Evolutionary conservation across 2,888 invertebrate species (phyloP), one percentile per base, ranked within the genome.

Genomic region (Volucella inanis): DNA sequence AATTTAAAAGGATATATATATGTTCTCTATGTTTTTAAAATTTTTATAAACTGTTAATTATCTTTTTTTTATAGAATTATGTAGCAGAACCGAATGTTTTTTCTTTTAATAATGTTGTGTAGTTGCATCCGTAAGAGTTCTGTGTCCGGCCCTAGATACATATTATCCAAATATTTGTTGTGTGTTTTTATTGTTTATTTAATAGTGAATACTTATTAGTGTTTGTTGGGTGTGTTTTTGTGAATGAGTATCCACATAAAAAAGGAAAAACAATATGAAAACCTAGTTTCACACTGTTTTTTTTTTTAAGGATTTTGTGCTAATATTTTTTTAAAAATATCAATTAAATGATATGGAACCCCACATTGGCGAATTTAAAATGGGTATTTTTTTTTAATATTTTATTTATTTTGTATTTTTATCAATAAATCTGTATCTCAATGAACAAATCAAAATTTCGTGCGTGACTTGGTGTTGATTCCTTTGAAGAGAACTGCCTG

Each of bases 181-280:
- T 78, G 68, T 79, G 64, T 75, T 45, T 52, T n/a, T 61, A 12
- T 57, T 38, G 38, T 67, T 45, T 61, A 55, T 64, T 57, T 43
- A 11, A 52, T 59, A 8, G 71, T 79, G 55, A 76, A 43, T 79
- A 71, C 71, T 75, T 55, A 71, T 52, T 78, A 83, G 68, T 64
- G 50, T 68, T 71, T 74, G 52, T 68, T 45, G 65, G 67, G 82
- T 76, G 61, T 41, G 65, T 76, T 55, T 52, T 62, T 6, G 43
- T 43, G 22, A 39, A 41, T 31, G 18, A 45, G 39, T 39, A 55
- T 2, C 31, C 31, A 12, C 2, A 3, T 43, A 22, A 22, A 14
- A 22, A 55, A 49, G 49, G 41, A 3, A 15, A 22, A 31, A 45
- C 31, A 14, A 55, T 18, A 52, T 22, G 8, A 31, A 31, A 4